Percentiles rank a stretch among this genome's conserved stretches.
phyloP scores from a whole-genome alignment of 2,797 vertebrate species.

The Tympanoctomys barrerae region DNA sequence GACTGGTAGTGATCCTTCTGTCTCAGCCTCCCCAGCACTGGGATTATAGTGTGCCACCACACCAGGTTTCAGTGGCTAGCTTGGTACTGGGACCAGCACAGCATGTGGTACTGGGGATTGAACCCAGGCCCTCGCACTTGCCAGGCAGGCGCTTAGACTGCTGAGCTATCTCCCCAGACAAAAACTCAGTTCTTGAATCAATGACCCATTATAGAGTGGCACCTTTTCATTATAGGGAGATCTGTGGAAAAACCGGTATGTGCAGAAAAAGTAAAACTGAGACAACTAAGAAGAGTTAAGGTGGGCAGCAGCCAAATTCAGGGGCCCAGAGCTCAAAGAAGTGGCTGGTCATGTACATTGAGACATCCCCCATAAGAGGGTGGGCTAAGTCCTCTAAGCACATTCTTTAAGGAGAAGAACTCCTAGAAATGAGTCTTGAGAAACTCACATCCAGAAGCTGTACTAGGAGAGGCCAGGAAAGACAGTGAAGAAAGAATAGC shows the following conservation, averaged over 20 bases:
- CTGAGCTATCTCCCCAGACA: neutral
- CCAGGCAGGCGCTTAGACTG: no score
- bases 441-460: conserved; percentile 21
- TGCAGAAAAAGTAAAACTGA: neutral
- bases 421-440: neutral
- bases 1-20: no score
- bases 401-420: neutral
- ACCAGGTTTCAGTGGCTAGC: no score
- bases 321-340: neutral
- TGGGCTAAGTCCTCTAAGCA: neutral
- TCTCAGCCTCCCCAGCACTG: no score
- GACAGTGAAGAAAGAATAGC: neutral
- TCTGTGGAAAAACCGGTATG: neutral
- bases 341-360: neutral
- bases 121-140: no score
- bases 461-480: neutral
- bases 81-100: no score
- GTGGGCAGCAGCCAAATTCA: neutral
- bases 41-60: no score
- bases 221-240: neutral
- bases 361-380: neutral
- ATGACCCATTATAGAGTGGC: neutral
- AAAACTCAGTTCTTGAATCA: conserved; percentile 1
- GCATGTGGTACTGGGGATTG: no score
- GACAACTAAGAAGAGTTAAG: neutral